These are phyloP conservation scores for Myodes glareolus DNA, from an alignment of 2,113 vertebrate species.

Conservation along the genomic window DNA sequence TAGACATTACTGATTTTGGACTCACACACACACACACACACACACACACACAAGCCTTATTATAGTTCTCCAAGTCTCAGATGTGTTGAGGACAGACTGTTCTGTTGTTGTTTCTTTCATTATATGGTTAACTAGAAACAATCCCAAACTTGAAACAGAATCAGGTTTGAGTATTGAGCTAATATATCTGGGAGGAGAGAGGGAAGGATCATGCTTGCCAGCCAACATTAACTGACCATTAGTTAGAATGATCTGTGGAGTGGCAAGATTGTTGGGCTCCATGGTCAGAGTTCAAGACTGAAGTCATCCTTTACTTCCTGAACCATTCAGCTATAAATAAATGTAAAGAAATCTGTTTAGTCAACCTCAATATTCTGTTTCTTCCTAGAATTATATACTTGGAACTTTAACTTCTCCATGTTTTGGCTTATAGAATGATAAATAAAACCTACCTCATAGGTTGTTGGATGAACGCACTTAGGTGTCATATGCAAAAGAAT, in stretches of 20 bases:
- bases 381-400: neutral
- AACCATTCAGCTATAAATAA: neutral
- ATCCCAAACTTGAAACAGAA: neutral
- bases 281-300: neutral
- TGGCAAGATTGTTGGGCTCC: neutral
- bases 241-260: neutral
- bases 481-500: neutral
- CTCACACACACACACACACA: too few species aligned
- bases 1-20: neutral
- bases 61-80: neutral
- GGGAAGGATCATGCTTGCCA: neutral
- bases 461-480: neutral
- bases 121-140: neutral
- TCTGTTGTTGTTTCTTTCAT: neutral
- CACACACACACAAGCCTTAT: neutral
- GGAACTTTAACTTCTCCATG: neutral
- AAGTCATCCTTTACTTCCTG: neutral
- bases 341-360: neutral
- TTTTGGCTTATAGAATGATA: constrained; percentile 43
- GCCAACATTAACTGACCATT: neutral
- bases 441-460: constrained; percentile 7
- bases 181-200: neutral
- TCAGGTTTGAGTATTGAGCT: neutral
- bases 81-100: neutral
- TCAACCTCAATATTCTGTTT: neutral